These are phyloP conservation scores for Chelonus insularis DNA, from an alignment of 1,140 invertebrate genomes.

Conservation along the genomic window DNA sequence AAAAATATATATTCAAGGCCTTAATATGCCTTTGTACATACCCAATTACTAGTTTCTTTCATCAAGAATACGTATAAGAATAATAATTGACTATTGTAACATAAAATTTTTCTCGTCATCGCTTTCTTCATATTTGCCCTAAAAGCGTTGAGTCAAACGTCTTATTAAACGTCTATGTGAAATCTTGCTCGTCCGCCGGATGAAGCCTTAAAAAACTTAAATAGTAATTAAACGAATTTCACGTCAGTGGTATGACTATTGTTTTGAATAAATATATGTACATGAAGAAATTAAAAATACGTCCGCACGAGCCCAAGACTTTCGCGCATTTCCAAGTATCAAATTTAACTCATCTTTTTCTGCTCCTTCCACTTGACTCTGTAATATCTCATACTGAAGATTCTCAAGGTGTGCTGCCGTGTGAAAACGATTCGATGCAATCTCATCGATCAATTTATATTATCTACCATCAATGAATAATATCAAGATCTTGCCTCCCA, in stretches of 20 bases:
- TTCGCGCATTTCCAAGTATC: slow-evolving; percentile 7
- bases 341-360: background rate
- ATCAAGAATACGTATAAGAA: background rate
- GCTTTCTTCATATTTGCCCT: slow-evolving; percentile 8
- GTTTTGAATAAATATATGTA: slow-evolving; percentile 32
- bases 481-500: slow-evolving; percentile 7
- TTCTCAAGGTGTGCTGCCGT: background rate
- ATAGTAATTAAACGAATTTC: slow-evolving; percentile 42
- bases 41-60: background rate
- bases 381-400: background rate
- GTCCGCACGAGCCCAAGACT: slow-evolving; percentile 4
- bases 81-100: slow-evolving; percentile 3
- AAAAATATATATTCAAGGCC: too few species aligned
- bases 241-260: slow-evolving; percentile 42
- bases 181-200: slow-evolving; percentile 10
- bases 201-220: slow-evolving; percentile 35
- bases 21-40: too few species aligned
- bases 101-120: background rate
- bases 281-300: background rate
- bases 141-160: background rate
- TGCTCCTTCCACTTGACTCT: background rate
- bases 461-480: background rate
- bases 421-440: slow-evolving; percentile 13
- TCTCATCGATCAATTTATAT: slow-evolving; percentile 14
- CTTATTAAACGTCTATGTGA: background rate